Percentiles rank a stretch among this genome's conserved stretches.
Conservation (phyloP, 2,888 invertebrate species). For the Pristionchus maxplancki region DNA sequence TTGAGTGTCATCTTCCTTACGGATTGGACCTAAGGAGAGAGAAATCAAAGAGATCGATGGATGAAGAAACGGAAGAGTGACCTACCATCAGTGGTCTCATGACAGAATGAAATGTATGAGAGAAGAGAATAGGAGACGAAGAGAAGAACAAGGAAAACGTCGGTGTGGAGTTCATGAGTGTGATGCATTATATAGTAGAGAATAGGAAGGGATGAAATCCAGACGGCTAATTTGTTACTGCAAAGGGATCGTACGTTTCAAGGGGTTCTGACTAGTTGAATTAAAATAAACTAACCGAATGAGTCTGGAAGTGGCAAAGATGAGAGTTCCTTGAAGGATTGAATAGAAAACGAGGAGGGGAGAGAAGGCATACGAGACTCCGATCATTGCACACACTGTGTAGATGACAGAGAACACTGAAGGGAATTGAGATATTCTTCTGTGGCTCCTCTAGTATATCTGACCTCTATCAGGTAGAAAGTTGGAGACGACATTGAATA, state of each 20-base stretch:
- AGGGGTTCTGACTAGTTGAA: not conserved
- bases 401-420: slow-evolving; percentile 61
- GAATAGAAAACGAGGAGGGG: slow-evolving; percentile 67
- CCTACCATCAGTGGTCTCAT: slow-evolving; percentile 67
- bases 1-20: slow-evolving; percentile 58
- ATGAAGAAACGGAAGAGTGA: not conserved
- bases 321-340: slow-evolving; percentile 67
- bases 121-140: slow-evolving; percentile 78
- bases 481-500: slow-evolving; percentile 72
- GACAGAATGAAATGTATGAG: slow-evolving; percentile 78
- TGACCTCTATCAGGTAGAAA: slow-evolving; percentile 59
- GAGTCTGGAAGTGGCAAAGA: slow-evolving; percentile 65
- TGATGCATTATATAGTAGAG: slow-evolving; percentile 74
- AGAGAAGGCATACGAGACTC: slow-evolving; percentile 65
- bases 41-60: not conserved
- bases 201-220: slow-evolving; percentile 73
- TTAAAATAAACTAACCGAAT: slow-evolving; percentile 59
- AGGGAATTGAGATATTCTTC: too few species aligned
- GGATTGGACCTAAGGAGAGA: slow-evolving; percentile 20
- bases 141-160: slow-evolving; percentile 76
- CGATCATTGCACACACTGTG: slow-evolving; percentile 64
- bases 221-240: slow-evolving; percentile 65
- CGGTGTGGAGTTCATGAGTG: slow-evolving; percentile 53
- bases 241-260: too few species aligned
- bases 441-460: too few species aligned